These are phyloP conservation scores for Nephrotoma appendiculata DNA, from an alignment of 2,888 invertebrate species.

Conservation along the genomic window DNA sequence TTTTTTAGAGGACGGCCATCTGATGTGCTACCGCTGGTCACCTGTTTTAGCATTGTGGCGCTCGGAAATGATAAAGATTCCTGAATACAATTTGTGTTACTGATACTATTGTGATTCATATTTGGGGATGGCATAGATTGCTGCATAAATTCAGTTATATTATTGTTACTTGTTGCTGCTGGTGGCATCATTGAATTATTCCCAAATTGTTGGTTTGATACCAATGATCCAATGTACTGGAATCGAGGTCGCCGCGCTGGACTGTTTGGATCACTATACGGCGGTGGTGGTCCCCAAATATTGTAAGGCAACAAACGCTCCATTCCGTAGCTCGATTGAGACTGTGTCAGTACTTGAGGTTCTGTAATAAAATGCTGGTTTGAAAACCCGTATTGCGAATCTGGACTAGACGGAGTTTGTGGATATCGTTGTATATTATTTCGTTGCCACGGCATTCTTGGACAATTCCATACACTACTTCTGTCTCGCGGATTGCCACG, in stretches of 20 bases:
- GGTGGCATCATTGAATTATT: conserved; percentile 12
- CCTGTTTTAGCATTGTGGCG: conserved; percentile 23
- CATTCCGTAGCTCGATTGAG: conserved; percentile 39
- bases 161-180: conserved; percentile 11
- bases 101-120: conserved; percentile 12
- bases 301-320: conserved; percentile 41
- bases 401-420: conserved; percentile 56
- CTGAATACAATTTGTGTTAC: conserved; percentile 16
- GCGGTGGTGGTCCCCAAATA: conserved; percentile 80
- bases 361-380: conserved; percentile 19
- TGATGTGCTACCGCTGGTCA: conserved; percentile 26
- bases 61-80: conserved; percentile 17
- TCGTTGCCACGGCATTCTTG: conserved; percentile 56
- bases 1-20: conserved; percentile 27
- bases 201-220: background rate
- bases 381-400: conserved; percentile 70
- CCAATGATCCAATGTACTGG: conserved; percentile 16
- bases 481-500: conserved; percentile 17
- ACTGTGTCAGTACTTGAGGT: conserved; percentile 16
- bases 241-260: conserved; percentile 41
- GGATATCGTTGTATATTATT: conserved; percentile 37
- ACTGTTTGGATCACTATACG: conserved; percentile 69
- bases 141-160: background rate
- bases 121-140: conserved; percentile 15
- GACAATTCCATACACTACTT: conserved; percentile 45